A percentile compares a stretch with the other conserved stretches of the same genome.
Conservation (phyloP, 2,888 invertebrate species). For the Drosophila anceps region DNA sequence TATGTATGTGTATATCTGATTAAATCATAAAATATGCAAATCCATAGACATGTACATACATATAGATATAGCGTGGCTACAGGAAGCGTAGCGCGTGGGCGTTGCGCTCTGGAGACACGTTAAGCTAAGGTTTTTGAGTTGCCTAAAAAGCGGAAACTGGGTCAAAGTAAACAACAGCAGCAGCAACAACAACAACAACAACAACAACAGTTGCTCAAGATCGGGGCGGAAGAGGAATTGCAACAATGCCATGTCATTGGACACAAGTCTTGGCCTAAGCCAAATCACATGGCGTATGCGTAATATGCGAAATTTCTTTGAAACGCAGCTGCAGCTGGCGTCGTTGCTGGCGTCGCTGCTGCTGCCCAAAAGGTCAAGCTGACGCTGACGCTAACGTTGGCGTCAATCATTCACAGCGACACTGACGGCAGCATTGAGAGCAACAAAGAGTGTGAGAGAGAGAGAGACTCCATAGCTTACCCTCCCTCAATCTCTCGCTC, state of each 20-base stretch:
- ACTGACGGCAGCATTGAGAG: conserved; percentile 55
- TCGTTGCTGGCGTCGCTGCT: conserved; percentile 51
- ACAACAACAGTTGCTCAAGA: conserved; percentile 12
- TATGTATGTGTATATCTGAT: conserved; percentile 49
- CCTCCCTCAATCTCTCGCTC: not conserved
- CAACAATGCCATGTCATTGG: conserved; percentile 22
- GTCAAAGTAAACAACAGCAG: conserved; percentile 24
- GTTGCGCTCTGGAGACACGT: conserved; percentile 39
- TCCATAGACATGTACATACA: not conserved
- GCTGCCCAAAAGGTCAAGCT: conserved; percentile 72
- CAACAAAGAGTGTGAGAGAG: not conserved
- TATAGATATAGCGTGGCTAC: not conserved
- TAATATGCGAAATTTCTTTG: conserved; percentile 63
- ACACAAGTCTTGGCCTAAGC: conserved; percentile 9
- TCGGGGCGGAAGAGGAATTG: conserved; percentile 15
- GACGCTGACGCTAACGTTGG: conserved; percentile 34
- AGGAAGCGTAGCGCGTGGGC: conserved; percentile 28
- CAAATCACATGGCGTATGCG: conserved; percentile 67
- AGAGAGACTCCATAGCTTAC: conserved; percentile 26
- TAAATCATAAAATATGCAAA: conserved; percentile 80
- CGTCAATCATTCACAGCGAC: conserved; percentile 60
- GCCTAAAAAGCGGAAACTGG: conserved; percentile 78
- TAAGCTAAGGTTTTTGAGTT: conserved; percentile 53
- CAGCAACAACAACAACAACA: conserved; percentile 7
- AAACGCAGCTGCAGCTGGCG: conserved; percentile 46